Evolutionary conservation across 1,140 invertebrate species (phyloP), one percentile per base, ranked within the genome.

Genomic region (Dysdera silvatica): DNA sequence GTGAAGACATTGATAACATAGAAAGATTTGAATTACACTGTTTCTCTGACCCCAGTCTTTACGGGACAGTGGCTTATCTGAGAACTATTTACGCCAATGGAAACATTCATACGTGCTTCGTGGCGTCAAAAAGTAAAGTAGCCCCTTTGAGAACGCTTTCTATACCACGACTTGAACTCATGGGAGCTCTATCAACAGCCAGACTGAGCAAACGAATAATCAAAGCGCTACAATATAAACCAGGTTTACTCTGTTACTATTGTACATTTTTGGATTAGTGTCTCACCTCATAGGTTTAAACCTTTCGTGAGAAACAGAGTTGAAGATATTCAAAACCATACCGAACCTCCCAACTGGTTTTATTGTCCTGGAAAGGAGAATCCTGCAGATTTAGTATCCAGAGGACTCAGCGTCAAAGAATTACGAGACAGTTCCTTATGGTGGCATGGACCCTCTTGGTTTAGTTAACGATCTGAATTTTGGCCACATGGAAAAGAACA

Each of bases 231-330:
- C 20, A 23, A 48, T 8, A 23, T 16, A 48, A 12, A 8, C 20
- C n/a, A 10, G 10, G 10, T 16, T 10, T 8, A 8, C 20, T 10
- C 8, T 20, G 8, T 8, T 48, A 71, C 67, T 20, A 73, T 74
- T 8, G 71, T 71, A 0, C 33, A 78, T 7, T 55, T 51, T 5
- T 78, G 76, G 76, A 68, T 79, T 10, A 35, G 60, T 26, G 65
- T 65, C 24, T 51, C 53, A 7, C 69, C 70, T 12, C 49, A 69
- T n/a, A 70, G 70, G 65, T 73, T 68, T 56, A 58, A 41, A 28
- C 6, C 47, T 20, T 58, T 58, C 48, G 55, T 58, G 8, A 7
- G 35, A 6, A 58, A 58, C 40, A 14, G 45, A 29, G 55, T 58
- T 10, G 4, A 4, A 12, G 55, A 41, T 49, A 47, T 45, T n/a